Evolutionary conservation across 1,140 invertebrate genomes (phyloP).

Genomic region (Hormaphis cornu): DNA sequence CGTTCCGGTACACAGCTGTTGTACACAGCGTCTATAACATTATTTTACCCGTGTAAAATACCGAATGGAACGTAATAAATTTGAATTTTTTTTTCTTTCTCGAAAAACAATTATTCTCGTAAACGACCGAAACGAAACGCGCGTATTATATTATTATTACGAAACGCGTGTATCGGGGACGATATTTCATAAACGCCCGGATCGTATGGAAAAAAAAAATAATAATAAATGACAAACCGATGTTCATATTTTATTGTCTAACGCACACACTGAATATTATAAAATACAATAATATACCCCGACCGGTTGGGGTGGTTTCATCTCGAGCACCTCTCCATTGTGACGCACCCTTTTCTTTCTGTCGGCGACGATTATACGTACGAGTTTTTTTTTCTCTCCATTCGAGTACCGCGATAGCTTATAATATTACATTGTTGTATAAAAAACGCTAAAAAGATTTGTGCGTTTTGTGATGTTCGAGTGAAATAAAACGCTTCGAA

Average conservation of each 20-base stretch:
- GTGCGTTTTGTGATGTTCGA: too few species aligned
- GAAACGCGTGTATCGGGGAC: too few species aligned
- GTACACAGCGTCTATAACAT: too few species aligned
- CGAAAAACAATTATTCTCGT: too few species aligned
- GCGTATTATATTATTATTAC: too few species aligned
- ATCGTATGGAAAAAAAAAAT: not conserved
- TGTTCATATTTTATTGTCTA: constrained; percentile 19
- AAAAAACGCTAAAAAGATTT: too few species aligned
- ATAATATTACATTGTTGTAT: not conserved
- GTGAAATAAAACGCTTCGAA: too few species aligned
- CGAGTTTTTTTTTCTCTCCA: not conserved
- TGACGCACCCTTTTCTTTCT: constrained; percentile 16
- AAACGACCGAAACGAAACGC: too few species aligned
- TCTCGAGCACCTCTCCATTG: constrained; percentile 29
- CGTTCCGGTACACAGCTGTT: too few species aligned
- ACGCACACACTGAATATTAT: constrained; percentile 3
- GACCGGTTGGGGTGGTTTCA: constrained; percentile 19
- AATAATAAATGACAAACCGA: not conserved
- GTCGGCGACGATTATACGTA: not conserved
- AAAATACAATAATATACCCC: constrained; percentile 11
- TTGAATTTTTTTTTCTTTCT: too few species aligned
- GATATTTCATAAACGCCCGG: constrained; percentile 11
- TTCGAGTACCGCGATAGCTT: not conserved
- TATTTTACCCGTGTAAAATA: too few species aligned
- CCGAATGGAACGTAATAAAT: too few species aligned